These are phyloP conservation scores for Pediacus dermestoides DNA, from an alignment of 2,888 invertebrate genomes.

Conservation along the genomic window DNA sequence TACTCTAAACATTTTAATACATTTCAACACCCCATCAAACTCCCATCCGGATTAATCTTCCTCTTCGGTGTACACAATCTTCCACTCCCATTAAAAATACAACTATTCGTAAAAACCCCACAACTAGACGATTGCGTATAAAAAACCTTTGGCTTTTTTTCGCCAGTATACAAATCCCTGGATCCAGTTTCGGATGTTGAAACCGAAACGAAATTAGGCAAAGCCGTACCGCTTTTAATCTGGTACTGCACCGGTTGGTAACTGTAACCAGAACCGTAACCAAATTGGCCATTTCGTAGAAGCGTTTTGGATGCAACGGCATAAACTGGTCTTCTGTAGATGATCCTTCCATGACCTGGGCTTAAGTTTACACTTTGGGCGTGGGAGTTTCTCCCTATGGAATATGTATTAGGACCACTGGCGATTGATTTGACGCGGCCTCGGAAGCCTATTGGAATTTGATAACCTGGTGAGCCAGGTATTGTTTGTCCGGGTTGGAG, in stretches of 20 bases:
- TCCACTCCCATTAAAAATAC: constrained; percentile 74
- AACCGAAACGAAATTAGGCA: constrained; percentile 70
- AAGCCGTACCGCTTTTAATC: constrained; percentile 49
- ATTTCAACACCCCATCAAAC: constrained; percentile 64
- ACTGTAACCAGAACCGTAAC: constrained; percentile 43
- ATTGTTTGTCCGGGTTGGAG: constrained; percentile 65
- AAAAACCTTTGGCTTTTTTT: constrained; percentile 73
- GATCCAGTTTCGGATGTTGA: constrained; percentile 77
- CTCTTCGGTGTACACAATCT: constrained; percentile 80
- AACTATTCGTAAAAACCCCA: constrained; percentile 82
- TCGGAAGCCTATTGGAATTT: constrained; percentile 65
- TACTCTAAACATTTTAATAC: too few species aligned
- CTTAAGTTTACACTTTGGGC: constrained; percentile 60
- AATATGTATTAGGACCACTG: constrained; percentile 58
- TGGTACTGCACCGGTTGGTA: constrained; percentile 41
- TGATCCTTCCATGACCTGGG: constrained; percentile 42
- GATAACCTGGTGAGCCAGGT: constrained; percentile 61
- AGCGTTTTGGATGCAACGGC: constrained; percentile 41
- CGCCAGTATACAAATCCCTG: constrained; percentile 56
- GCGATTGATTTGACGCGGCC: constrained; percentile 63
- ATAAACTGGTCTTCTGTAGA: constrained; percentile 42
- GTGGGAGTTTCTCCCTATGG: constrained; percentile 62
- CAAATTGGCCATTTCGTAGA: constrained; percentile 39
- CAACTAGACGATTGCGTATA: constrained; percentile 85
- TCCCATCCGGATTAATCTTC: constrained; percentile 72